phyloP scores from a whole-genome alignment of 2,113 vertebrate genomes.

The Archocentrus centrarchus region DNA sequence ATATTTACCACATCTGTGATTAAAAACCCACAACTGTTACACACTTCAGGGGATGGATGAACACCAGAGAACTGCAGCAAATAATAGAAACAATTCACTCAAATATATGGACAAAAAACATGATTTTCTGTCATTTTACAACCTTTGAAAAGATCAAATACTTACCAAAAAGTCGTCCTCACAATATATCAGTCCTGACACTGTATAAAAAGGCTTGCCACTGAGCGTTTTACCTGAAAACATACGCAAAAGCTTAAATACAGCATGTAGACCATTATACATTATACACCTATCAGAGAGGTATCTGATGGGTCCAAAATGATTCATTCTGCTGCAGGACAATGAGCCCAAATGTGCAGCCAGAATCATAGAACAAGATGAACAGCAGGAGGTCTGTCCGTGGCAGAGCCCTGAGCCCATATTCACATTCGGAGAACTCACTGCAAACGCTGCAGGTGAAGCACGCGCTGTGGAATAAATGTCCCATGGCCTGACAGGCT shows the following conservation, averaged over 20 bases:
- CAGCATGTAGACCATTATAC: neutral
- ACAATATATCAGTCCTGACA: conserved; percentile 89
- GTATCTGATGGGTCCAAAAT: neutral
- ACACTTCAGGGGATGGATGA: conserved; percentile 89
- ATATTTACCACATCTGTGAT: conserved; percentile 90
- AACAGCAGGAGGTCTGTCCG: too few relatives aligned
- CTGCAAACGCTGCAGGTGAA: conserved; percentile 71
- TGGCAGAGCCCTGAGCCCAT: too few relatives aligned
- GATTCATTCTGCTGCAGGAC: too few relatives aligned
- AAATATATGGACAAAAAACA: neutral
- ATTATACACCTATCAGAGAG: neutral
- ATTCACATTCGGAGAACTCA: conserved; percentile 33
- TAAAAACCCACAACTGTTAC: conserved; percentile 88
- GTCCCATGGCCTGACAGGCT: conserved; percentile 67
- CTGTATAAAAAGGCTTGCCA: conserved; percentile 89
- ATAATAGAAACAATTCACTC: neutral
- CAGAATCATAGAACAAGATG: neutral
- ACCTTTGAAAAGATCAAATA: conserved; percentile 6
- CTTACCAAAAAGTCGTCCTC: conserved; percentile 93
- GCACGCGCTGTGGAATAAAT: conserved; percentile 65
- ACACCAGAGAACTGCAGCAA: conserved; percentile 87
- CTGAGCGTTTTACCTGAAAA: conserved; percentile 84
- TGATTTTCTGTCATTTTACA: neutral
- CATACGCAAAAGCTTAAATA: neutral
- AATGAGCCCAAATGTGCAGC: neutral